Evolutionary conservation across 1,140 invertebrate species (phyloP), one percentile per base, ranked within the genome.

Genomic region (Meloidogyne exigua): DNA sequence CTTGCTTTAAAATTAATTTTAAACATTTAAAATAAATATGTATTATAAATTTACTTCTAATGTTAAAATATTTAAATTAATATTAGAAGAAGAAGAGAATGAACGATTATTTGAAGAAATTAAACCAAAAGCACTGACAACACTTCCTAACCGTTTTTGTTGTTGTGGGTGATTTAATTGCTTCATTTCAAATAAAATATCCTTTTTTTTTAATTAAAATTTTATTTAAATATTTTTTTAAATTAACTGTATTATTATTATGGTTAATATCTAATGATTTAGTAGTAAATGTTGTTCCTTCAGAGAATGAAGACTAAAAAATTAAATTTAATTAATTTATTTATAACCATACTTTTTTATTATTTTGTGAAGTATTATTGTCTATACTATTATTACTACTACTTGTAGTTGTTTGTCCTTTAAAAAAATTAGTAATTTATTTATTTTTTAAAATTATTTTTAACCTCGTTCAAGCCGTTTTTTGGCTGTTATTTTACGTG

Each of bases 401-500:
- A n/a, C n/a, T n/a, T n/a, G n/a, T n/a, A n/a, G 49, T 57, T n/a
- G 49, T 57, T n/a, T 57, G 49, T 9, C 49, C 49, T 57, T n/a
- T 57, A 57, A 57, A 57, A 18, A 11, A 13, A 44, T 9, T 9
- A 42, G 4, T 4, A 42, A 44, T 25, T 21, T 21, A 72, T 70
- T 72, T 32, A 12, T 32, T 25, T 69, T 69, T n/a, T 2, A 72
- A 49, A 73, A 68, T 13, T 49, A 5, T 72, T 72, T 32, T 25
- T 44, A 63, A 21, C 74, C 74, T 18, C 70, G 13, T 42, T 74
- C 66, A 49, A 75, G 36, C 4, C 74, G 70, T 76, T 74, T 74
- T 68, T 69, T 68, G 12, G 32, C n/a, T 11, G 49, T 36, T n/a
- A 75, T 74, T 62, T 75, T 75, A 36, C 74, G 74, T 36, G 74